Evolutionary conservation across 2,888 invertebrate species (phyloP), one percentile per base, ranked within the genome.

Genomic region (Laspeyria flexula): DNA sequence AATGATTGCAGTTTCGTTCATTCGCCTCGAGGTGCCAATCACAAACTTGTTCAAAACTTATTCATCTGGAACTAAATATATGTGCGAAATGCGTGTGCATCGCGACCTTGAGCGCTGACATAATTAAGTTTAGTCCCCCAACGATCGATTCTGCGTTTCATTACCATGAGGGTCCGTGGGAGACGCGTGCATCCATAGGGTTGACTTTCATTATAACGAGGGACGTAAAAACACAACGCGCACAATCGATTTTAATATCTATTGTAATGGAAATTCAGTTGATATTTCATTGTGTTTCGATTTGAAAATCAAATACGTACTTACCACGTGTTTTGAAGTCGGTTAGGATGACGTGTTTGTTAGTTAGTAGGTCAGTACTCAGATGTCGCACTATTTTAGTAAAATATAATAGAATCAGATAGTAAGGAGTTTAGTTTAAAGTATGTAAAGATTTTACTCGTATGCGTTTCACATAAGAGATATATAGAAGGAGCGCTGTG

Each of bases 31-130:
- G 67, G 58, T 42, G 40, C 44, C 44, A 55, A 67, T 68, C 55
- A 67, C 40, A 15, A 58, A 58, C 55, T 66, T 65, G 71, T 65
- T 61, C 49, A 64, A 60, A 69, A 68, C 53, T 51, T 43, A 43
- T 53, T 47, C 47, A 40, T 35, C 44, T 40, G 42, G 43, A 49
- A 48, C 16, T 44, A 15, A 35, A 38, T 60, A 57, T 58, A 60
- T 59, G 55, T 52, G 60, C 48, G 64, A 63, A 63, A 57, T 65
- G 61, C 60, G 61, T 46, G 48, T 65, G 60, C 75, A 67, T 52
- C 53, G 52, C 73, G 89, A 88, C 90, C 90, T 91, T 91, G 90
- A 86, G 57, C 76, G 63, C 62, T 77, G 83, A 79, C 83, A 81
- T 86, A 86, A 90, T 89, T 85, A 83, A 79, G 83, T 85, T 80